phyloP scores from a whole-genome alignment of 2,888 invertebrate genomes.

The Aleiodes testaceus region DNA sequence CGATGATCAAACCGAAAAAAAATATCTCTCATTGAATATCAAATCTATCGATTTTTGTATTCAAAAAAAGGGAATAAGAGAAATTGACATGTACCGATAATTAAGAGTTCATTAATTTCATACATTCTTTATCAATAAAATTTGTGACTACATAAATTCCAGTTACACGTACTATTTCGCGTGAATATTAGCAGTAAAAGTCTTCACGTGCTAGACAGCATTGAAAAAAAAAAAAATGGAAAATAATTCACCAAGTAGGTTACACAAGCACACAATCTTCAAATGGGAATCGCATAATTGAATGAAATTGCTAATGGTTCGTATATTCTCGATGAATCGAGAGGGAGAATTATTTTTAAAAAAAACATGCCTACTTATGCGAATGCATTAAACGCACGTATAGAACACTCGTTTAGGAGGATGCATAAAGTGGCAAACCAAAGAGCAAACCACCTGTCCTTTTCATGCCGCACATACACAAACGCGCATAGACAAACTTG shows the following conservation, averaged over 20 bases:
- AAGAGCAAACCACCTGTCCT: slow-evolving; percentile 31
- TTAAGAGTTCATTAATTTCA: not conserved
- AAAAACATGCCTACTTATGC: slow-evolving; percentile 3
- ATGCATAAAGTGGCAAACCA: slow-evolving; percentile 10
- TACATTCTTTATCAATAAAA: not conserved
- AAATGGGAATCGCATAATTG: slow-evolving; percentile 65
- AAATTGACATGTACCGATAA: slow-evolving; percentile 1
- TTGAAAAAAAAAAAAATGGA: slow-evolving; percentile 16
- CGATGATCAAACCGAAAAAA: slow-evolving; percentile 14
- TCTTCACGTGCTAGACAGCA: not conserved
- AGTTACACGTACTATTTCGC: not conserved
- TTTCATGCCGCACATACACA: slow-evolving; percentile 16
- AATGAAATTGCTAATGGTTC: slow-evolving; percentile 64
- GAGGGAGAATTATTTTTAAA: not conserved
- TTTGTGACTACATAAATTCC: not conserved
- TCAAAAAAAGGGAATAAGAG: not conserved
- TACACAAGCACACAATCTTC: slow-evolving; percentile 60
- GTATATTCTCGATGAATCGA: slow-evolving; percentile 24
- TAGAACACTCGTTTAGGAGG: not conserved
- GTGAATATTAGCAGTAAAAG: too few relatives aligned
- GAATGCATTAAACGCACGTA: not conserved
- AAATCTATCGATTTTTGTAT: slow-evolving; percentile 21
- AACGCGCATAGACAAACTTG: slow-evolving; percentile 18
- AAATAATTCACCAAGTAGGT: slow-evolving; percentile 52
- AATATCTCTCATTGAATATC: slow-evolving; percentile 25